phyloP scores from a whole-genome alignment of 2,797 vertebrate species.

The Mus caroli region DNA sequence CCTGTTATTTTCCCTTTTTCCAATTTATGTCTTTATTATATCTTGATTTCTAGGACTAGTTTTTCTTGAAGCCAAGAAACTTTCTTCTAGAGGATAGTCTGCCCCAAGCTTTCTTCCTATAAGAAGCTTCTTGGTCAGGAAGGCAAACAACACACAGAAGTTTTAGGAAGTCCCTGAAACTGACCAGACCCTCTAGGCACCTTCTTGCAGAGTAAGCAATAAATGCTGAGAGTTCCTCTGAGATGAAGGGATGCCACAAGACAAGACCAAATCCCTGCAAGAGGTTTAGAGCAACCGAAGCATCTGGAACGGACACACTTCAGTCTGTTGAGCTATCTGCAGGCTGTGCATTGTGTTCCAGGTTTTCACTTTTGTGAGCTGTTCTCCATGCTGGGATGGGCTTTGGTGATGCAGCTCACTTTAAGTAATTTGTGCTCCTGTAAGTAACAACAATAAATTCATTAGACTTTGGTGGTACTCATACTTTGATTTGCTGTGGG shows the following conservation, averaged over 20 bases:
- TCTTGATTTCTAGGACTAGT: conserved; percentile 44
- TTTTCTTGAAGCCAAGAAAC: conserved; percentile 4
- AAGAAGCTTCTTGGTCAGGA: not conserved
- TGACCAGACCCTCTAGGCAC: not conserved
- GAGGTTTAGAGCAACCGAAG: not conserved
- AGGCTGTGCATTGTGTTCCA: not conserved
- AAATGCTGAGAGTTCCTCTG: not conserved
- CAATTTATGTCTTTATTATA: not conserved
- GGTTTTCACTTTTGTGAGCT: not conserved
- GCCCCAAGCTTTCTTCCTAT: not conserved
- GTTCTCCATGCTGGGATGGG: no score
- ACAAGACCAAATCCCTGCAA: not conserved
- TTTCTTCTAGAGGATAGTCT: not conserved
- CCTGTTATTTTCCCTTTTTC: conserved; percentile 44
- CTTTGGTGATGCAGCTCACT: not conserved
- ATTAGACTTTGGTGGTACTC: no score
- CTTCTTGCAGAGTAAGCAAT: not conserved
- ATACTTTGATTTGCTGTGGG: not conserved
- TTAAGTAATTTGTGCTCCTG: not conserved
- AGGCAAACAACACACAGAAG: not conserved
- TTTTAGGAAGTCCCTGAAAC: not conserved
- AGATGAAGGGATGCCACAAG: not conserved
- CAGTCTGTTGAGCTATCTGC: not conserved
- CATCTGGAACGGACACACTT: not conserved
- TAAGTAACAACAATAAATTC: not conserved